Percentiles rank a stretch among this genome's conserved stretches.
Conservation (phyloP, 1,140 invertebrate species). For the Bombus fervidus region DNA sequence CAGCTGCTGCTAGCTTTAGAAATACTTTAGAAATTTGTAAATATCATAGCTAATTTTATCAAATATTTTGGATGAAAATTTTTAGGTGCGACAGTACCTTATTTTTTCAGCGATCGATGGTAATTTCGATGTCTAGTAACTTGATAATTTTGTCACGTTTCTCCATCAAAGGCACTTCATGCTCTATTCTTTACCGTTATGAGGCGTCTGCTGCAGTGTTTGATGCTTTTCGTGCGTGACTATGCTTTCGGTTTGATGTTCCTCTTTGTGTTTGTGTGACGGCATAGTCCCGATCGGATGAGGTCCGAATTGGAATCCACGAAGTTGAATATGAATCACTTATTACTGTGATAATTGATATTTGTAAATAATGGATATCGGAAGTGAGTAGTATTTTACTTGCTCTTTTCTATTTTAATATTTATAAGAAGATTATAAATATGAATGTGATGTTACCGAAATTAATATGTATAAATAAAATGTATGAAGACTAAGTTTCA, state of each 20-base stretch:
- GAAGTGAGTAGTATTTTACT: slow-evolving; percentile 26
- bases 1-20: neutral
- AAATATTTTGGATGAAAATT: neutral
- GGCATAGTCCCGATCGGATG: neutral
- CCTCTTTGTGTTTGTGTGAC: slow-evolving; percentile 2
- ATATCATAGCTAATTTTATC: neutral
- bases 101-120: neutral
- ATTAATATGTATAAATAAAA: neutral
- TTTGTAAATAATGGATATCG: slow-evolving; percentile 37
- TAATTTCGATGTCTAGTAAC: slow-evolving; percentile 26
- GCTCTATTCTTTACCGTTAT: slow-evolving; percentile 37
- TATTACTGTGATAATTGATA: neutral
- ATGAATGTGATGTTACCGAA: neutral
- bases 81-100: neutral
- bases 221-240: slow-evolving; percentile 11
- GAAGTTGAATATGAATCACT: neutral
- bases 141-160: slow-evolving; percentile 3
- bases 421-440: neutral
- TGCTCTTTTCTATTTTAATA: neutral
- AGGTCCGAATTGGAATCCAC: neutral
- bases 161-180: slow-evolving; percentile 12
- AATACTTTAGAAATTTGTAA: neutral
- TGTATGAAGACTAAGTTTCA: neutral
- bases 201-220: slow-evolving; percentile 13
- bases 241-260: neutral